Conservation (phyloP, 2,797 vertebrate genomes). For the Onychomys torridus region DNA sequence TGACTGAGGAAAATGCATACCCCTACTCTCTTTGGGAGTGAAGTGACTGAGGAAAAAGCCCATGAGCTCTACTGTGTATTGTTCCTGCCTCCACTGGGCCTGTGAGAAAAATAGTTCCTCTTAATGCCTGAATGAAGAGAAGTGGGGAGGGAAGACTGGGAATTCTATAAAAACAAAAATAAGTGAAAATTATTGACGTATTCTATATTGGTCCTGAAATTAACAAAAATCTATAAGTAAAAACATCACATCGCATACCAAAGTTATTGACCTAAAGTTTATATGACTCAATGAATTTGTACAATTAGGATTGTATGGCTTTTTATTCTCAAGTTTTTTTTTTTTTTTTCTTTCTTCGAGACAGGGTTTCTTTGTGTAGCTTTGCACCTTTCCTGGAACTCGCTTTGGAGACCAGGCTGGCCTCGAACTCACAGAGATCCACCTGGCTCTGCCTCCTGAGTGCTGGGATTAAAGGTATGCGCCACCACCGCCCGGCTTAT, state of each 20-base stretch:
- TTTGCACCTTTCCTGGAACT: too few species aligned
- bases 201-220: conserved; percentile 32
- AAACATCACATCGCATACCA: background rate
- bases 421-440: too few species aligned
- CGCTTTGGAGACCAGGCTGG: too few species aligned
- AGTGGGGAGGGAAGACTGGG: background rate
- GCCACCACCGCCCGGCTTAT: too few species aligned
- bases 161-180: conserved; percentile 32
- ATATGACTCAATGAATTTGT: background rate
- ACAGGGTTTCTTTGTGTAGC: too few species aligned
- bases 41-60: background rate
- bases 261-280: background rate
- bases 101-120: background rate
- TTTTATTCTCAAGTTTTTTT: background rate
- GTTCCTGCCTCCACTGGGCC: background rate
- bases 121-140: background rate
- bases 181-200: background rate
- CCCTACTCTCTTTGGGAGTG: background rate
- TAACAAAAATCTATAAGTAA: conserved; percentile 15
- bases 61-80: background rate
- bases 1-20: background rate
- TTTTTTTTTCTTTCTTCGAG: too few species aligned
- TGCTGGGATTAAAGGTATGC: too few species aligned
- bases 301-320: background rate
- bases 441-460: too few species aligned